A percentile compares a stretch with the other conserved stretches of the same genome.
Conservation (phyloP, 1,140 invertebrate genomes). For the Gryllus bimaculatus region DNA sequence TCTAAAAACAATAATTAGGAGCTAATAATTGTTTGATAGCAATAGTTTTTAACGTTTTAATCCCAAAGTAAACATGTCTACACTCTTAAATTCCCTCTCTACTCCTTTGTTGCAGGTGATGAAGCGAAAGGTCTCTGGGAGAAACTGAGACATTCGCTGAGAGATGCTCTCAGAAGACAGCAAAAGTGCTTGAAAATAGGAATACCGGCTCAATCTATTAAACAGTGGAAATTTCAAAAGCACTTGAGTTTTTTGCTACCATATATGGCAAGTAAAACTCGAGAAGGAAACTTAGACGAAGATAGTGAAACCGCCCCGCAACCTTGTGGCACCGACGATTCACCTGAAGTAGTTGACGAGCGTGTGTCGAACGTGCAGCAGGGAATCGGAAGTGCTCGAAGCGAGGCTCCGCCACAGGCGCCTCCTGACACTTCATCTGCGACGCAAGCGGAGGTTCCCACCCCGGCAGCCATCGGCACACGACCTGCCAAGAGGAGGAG, state of each 20-base stretch:
- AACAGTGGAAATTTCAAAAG: slow-evolving; percentile 23
- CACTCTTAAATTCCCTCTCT: not conserved
- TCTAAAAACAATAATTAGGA: no score
- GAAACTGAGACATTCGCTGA: slow-evolving; percentile 20
- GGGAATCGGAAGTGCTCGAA: not conserved
- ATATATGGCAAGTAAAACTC: slow-evolving; percentile 11
- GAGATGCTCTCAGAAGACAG: slow-evolving; percentile 24
- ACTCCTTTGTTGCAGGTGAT: slow-evolving; percentile 16
- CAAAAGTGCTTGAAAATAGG: slow-evolving; percentile 21
- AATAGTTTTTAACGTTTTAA: no score
- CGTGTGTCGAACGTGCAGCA: not conserved
- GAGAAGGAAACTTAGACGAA: not conserved
- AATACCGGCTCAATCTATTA: slow-evolving; percentile 5
- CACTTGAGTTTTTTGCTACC: slow-evolving; percentile 18
- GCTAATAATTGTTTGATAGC: no score
- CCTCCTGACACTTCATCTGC: not conserved
- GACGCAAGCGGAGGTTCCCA: not conserved
- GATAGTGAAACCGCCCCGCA: not conserved
- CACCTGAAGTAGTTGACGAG: not conserved
- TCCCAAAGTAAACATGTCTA: no score
- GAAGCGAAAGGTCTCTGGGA: slow-evolving; percentile 21
- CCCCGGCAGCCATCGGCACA: not conserved
- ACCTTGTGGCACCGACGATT: not conserved
- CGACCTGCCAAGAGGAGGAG: not conserved
- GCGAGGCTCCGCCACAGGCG: not conserved